These are phyloP conservation scores for Glandiceps talaboti DNA, from an alignment of 53 echinoderm and acorn worm genomes.

Conservation along the genomic window DNA sequence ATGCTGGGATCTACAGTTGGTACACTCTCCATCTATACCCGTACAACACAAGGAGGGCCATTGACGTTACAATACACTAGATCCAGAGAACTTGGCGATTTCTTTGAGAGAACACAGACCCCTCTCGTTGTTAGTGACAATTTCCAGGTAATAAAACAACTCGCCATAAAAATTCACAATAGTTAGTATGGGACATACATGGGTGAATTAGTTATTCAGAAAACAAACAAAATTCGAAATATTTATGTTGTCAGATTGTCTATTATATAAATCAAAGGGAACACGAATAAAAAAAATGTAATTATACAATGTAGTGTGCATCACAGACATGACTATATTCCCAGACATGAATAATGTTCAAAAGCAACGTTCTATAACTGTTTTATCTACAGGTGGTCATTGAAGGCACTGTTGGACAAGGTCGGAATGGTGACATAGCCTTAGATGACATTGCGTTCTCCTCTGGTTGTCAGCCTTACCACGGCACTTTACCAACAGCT, in stretches of 20 bases:
- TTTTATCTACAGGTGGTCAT: constrained; percentile 77
- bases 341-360: too few species aligned
- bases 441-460: constrained; percentile 75
- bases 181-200: too few species aligned
- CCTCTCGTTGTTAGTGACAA: constrained; percentile 28
- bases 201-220: too few species aligned
- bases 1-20: constrained; percentile 65
- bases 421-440: constrained; percentile 57
- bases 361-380: too few species aligned
- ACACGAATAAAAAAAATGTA: too few species aligned
- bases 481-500: constrained; percentile 17
- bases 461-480: constrained; percentile 30
- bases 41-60: constrained; percentile 65
- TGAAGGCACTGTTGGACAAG: constrained; percentile 45
- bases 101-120: constrained; percentile 69
- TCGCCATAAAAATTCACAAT: too few species aligned
- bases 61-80: constrained; percentile 30
- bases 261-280: too few species aligned
- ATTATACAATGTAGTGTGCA: too few species aligned
- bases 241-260: too few species aligned
- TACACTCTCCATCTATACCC: constrained; percentile 41
- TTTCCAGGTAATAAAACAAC: constrained; percentile 95
- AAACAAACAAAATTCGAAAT: too few species aligned
- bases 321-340: too few species aligned
- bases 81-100: constrained; percentile 45